Conservation (phyloP, 2,888 invertebrate genomes). For the Antheraea assamensis region DNA sequence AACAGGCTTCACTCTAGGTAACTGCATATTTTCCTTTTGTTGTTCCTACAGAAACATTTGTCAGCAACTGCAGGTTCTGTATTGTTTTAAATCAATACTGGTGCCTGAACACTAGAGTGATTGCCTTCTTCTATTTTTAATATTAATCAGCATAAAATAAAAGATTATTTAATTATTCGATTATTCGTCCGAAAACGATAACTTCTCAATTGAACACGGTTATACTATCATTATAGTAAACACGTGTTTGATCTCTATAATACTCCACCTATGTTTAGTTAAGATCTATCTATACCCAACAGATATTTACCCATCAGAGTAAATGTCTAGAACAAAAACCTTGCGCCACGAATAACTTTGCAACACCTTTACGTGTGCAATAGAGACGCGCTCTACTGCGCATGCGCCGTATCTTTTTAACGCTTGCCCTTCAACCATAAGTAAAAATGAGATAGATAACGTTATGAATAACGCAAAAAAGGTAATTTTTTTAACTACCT, state of each 20-base stretch:
- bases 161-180: no score
- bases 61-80: neutral
- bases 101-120: neutral
- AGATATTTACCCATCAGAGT: no score
- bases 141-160: neutral
- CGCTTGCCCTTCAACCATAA: no score
- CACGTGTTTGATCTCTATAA: neutral
- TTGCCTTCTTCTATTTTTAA: neutral
- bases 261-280: neutral
- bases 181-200: no score
- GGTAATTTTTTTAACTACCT: no score
- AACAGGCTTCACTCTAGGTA: neutral
- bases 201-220: neutral
- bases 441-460: no score
- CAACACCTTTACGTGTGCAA: no score
- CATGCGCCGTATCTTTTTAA: no score
- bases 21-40: neutral
- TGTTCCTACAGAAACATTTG: neutral
- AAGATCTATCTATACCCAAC: neutral
- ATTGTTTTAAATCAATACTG: neutral
- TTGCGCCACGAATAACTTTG: no score
- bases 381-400: no score
- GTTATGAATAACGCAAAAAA: no score
- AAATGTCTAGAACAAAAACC: neutral
- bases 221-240: neutral